Evolutionary conservation across 2,113 vertebrate genomes (phyloP).

Genomic region (Felis catus): DNA sequence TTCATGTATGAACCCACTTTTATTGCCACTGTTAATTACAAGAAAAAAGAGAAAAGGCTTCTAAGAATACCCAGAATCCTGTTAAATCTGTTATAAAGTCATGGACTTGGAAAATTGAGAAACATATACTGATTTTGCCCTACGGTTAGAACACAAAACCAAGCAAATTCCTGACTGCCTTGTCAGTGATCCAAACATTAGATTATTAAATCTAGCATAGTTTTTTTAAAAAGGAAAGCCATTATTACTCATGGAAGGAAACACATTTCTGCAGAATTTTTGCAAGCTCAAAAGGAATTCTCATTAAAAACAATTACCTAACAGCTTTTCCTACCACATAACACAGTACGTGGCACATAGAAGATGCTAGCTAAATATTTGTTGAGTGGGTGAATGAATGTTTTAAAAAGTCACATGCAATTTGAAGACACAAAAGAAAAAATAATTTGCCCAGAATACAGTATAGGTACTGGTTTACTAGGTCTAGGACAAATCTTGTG

Average conservation of each 20-base stretch:
- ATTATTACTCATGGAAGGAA: neutral
- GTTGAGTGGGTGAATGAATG: conserved; percentile 1
- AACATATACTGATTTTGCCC: conserved; percentile 1
- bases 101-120: conserved; percentile 1
- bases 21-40: neutral
- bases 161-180: conserved; percentile 20
- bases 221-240: neutral
- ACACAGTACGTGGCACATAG: neutral
- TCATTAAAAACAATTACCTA: conserved; percentile 37
- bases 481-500: neutral
- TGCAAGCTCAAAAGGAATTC: conserved; percentile 40
- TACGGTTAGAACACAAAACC: neutral
- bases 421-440: conserved; percentile 28
- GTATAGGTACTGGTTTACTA: neutral
- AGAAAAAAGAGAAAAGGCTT: neutral
- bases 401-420: neutral
- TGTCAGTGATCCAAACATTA: conserved; percentile 18
- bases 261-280: conserved; percentile 18
- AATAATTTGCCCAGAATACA: neutral
- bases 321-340: conserved; percentile 27
- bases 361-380: conserved; percentile 32
- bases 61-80: neutral
- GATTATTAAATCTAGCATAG: neutral
- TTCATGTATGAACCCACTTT: neutral
- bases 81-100: neutral